Evolutionary conservation across 2,888 invertebrate species (phyloP).

Genomic region (Dilophus febrilis): DNA sequence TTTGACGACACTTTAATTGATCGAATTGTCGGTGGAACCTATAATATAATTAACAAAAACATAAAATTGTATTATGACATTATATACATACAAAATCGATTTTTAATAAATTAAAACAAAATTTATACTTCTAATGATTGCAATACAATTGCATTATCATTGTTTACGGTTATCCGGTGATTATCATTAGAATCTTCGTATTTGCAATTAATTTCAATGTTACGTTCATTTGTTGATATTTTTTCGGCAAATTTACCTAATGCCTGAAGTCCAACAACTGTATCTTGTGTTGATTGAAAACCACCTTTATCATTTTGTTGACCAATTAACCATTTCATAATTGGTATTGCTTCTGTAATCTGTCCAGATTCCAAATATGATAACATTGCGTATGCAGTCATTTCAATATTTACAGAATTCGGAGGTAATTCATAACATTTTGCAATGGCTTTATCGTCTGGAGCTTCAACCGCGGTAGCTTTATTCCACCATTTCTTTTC

Average conservation of each 20-base stretch:
- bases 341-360: slow-evolving; percentile 31
- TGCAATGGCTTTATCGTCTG: slow-evolving; percentile 41
- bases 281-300: slow-evolving; percentile 61
- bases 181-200: slow-evolving; percentile 29
- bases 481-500: slow-evolving; percentile 73
- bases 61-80: not conserved
- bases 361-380: slow-evolving; percentile 40
- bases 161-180: slow-evolving; percentile 42
- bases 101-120: slow-evolving; percentile 17
- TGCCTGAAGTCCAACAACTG: slow-evolving; percentile 55
- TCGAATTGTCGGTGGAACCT: slow-evolving; percentile 32
- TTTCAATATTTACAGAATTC: slow-evolving; percentile 44
- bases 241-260: slow-evolving; percentile 36
- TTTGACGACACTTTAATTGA: slow-evolving; percentile 57
- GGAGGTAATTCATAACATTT: slow-evolving; percentile 8
- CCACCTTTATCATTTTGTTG: slow-evolving; percentile 51
- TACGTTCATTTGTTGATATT: slow-evolving; percentile 33
- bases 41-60: not conserved
- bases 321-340: slow-evolving; percentile 54
- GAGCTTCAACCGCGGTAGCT: slow-evolving; percentile 26
- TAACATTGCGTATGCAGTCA: slow-evolving; percentile 76
- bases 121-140: slow-evolving; percentile 52
- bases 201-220: slow-evolving; percentile 38
- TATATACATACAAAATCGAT: not conserved
- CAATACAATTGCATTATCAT: slow-evolving; percentile 63